Percentiles rank a stretch among this genome's conserved stretches.
Evolutionary conservation across 2,888 invertebrate genomes (phyloP).

Genomic region (Azorinus chamasolen): DNA sequence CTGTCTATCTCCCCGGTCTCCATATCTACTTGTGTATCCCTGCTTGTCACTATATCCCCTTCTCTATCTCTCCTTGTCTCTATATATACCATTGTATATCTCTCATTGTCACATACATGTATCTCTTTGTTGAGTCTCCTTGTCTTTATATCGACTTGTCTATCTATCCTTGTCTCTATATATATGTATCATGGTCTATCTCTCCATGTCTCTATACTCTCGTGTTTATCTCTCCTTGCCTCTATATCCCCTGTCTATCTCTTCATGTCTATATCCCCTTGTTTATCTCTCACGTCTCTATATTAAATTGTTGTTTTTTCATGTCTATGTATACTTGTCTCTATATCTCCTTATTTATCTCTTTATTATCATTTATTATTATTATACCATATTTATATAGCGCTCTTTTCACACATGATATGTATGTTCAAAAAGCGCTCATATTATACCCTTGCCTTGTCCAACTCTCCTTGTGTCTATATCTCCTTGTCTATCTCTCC

Average conservation of each 20-base stretch:
- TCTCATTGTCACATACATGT: not conserved
- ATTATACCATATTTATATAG: no score
- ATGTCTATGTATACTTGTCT: no score
- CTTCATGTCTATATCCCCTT: not conserved
- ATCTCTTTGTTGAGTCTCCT: slow-evolving; percentile 2
- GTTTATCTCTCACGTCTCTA: not conserved
- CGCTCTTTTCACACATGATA: no score
- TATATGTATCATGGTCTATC: slow-evolving; percentile 14
- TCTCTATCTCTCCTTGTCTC: slow-evolving; percentile 5
- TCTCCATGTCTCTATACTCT: slow-evolving; percentile 1
- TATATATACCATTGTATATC: not conserved
- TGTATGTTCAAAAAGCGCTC: no score
- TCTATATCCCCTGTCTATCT: no score
- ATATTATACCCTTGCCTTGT: not conserved
- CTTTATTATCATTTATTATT: no score
- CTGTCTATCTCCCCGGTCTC: slow-evolving; percentile 33
- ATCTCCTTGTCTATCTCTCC: slow-evolving; percentile 5
- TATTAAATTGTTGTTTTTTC: no score
- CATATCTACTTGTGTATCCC: not conserved
- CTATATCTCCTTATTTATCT: no score
- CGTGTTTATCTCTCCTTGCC: slow-evolving; percentile 9
- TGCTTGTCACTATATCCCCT: slow-evolving; percentile 8
- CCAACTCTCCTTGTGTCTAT: no score
- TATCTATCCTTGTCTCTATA: slow-evolving; percentile 42
- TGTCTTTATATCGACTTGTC: slow-evolving; percentile 11